These are phyloP conservation scores for Falcaria lacertinaria DNA, from an alignment of 2,888 invertebrate species.

Conservation along the genomic window DNA sequence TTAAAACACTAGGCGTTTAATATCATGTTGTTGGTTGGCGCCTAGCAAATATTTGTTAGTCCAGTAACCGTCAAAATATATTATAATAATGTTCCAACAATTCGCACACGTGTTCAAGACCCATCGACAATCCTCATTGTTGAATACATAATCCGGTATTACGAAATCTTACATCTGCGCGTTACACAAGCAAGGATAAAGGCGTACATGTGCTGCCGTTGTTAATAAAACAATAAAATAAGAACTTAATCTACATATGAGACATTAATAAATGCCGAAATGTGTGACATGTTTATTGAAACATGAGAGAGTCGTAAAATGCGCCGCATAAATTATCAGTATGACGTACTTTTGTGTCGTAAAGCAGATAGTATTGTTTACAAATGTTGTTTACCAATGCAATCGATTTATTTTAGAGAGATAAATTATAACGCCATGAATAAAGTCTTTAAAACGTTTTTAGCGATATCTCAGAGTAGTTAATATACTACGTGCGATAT, in stretches of 20 bases:
- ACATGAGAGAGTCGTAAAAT: conserved; percentile 33
- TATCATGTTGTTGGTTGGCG: no score
- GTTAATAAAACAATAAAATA: conserved; percentile 48
- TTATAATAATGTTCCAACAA: conserved; percentile 14
- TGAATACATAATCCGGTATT: conserved; percentile 44
- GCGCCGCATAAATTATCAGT: conserved; percentile 8
- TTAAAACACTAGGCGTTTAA: no score
- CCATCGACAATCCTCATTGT: conserved; percentile 14
- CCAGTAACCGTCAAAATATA: background rate
- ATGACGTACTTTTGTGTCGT: no score
- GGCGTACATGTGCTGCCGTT: conserved; percentile 27
- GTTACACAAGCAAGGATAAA: conserved; percentile 30
- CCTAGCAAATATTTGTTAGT: background rate
- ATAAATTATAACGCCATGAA: no score
- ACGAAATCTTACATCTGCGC: conserved; percentile 55
- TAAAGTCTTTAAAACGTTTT: no score
- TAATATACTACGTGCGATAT: no score
- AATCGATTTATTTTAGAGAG: background rate
- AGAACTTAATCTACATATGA: conserved; percentile 27
- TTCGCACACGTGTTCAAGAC: conserved; percentile 33
- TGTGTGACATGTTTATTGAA: conserved; percentile 36
- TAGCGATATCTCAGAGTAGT: no score
- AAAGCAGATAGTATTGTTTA: no score
- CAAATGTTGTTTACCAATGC: background rate
- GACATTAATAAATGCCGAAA: conserved; percentile 16